Evolutionary conservation across 2,888 invertebrate genomes (phyloP), one percentile per base, ranked within the genome.

Genomic region (Latrodectus elegans): DNA sequence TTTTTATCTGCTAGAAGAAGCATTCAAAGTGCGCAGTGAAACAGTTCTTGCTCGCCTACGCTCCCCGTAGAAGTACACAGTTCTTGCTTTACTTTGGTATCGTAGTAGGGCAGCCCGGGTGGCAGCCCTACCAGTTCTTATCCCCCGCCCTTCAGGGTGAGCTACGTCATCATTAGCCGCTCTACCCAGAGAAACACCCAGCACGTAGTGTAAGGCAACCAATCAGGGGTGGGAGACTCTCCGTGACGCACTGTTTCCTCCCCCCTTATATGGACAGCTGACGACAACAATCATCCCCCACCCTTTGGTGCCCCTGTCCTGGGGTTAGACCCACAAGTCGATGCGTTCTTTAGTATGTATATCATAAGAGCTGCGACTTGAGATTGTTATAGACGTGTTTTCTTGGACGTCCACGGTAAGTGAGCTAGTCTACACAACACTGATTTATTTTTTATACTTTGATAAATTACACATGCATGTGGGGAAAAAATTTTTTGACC

Each of bases 161-260:
- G 84, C 88, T 88, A 88, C 88, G 88, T 88, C 88, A 88, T 88
- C 88, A 88, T 88, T 88, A 88, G 88, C 82, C 78, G 85, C 85
- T 88, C 82, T 85, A 88, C 88, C 88, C 85, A 85, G 85, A 88
- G 88, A 74, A 85, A 88, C 88, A 85, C 88, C 88, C 88, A 88
- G 82, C 85, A 88, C 88, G 88, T 88, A 84, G 88, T 84, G 78
- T 82, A 68, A 73, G 85, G 85, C 64, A 82, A 85, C 88, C 88
- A 88, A 88, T 88, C 88, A 88, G 81, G 78, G 83, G 82, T 77
- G 84, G 84, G 88, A 88, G 72, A 79, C 49, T 76, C 74, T 70
- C 70, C 74, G 82, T 88, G 88, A 88, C 88, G 88, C 85, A 85
- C 84, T 77, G 82, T 85, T 84, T 81, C 84, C 72, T 88, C 73